Evolutionary conservation across 2,113 vertebrate genomes (phyloP).

Genomic region (Carettochelys insculpta): DNA sequence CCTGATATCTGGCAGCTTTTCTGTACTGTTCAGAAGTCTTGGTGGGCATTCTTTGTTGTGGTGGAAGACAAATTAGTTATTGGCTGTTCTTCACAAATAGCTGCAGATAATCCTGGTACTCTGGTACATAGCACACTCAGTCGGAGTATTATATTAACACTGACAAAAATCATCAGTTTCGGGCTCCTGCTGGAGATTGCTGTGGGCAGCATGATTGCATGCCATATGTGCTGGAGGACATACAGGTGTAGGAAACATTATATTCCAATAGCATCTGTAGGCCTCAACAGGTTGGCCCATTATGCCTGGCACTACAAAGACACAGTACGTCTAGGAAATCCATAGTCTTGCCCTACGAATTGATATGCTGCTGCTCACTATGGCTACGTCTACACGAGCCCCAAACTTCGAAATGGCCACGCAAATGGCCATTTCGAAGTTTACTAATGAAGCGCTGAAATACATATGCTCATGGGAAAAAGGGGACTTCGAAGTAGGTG

Average conservation of each 20-base stretch:
- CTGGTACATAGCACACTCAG: not conserved
- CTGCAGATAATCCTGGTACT: not conserved
- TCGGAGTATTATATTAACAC: not conserved
- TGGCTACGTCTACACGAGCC: too few relatives aligned
- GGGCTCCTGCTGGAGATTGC: not conserved
- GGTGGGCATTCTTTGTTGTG: not conserved
- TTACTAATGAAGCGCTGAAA: too few relatives aligned
- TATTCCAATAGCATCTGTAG: not conserved
- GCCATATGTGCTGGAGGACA: not conserved
- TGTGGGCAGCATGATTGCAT: not conserved
- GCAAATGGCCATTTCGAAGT: too few relatives aligned
- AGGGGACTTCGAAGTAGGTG: too few relatives aligned
- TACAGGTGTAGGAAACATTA: too few relatives aligned
- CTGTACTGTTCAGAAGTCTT: not conserved
- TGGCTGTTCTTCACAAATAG: not conserved
- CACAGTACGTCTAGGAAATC: not conserved
- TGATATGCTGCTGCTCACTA: not conserved
- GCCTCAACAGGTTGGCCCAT: too few relatives aligned
- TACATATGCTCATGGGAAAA: too few relatives aligned
- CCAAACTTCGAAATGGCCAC: too few relatives aligned
- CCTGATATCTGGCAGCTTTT: constrained; percentile 39
- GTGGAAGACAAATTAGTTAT: not conserved
- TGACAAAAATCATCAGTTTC: not conserved
- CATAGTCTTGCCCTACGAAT: not conserved
- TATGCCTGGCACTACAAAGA: not conserved